Evolutionary conservation across 2,797 vertebrate species (phyloP).

Genomic region (Oryzias sinensis): DNA sequence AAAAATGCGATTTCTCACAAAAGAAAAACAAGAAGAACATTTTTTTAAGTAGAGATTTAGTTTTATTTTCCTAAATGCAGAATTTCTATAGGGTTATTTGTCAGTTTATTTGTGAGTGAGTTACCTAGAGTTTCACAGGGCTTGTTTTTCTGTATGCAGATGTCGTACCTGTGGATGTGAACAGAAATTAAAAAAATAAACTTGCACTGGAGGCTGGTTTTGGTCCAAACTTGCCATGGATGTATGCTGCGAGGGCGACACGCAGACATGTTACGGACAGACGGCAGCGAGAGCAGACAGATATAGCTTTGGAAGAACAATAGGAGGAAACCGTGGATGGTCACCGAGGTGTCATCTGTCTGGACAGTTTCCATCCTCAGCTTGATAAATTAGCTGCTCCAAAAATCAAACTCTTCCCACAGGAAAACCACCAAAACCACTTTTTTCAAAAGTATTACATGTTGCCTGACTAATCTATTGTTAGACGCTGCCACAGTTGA

Average conservation of each 20-base stretch:
- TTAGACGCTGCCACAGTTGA: background rate
- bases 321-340: conserved; percentile 67
- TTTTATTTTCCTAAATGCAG: too few relatives aligned
- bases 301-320: conserved; percentile 67
- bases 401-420: conserved; percentile 50
- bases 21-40: too few relatives aligned
- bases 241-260: conserved; percentile 3
- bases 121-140: conserved; percentile 97
- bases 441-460: conserved; percentile 12
- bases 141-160: conserved; percentile 99
- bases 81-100: too few relatives aligned
- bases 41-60: too few relatives aligned
- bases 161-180: conserved; percentile 86
- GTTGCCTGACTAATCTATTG: background rate
- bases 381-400: conserved; percentile 56
- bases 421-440: conserved; percentile 11
- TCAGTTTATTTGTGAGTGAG: conserved; percentile 12
- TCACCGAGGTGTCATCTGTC: conserved; percentile 62
- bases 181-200: conserved; percentile 16
- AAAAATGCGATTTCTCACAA: too few relatives aligned
- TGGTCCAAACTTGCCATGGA: background rate
- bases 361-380: conserved; percentile 59
- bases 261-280: conserved; percentile 12
- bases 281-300: conserved; percentile 48
- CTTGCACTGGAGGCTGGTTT: background rate